Evolutionary conservation across 1,140 invertebrate genomes (phyloP), one percentile per base, ranked within the genome.

Genomic region (Globodera rostochiensis): DNA sequence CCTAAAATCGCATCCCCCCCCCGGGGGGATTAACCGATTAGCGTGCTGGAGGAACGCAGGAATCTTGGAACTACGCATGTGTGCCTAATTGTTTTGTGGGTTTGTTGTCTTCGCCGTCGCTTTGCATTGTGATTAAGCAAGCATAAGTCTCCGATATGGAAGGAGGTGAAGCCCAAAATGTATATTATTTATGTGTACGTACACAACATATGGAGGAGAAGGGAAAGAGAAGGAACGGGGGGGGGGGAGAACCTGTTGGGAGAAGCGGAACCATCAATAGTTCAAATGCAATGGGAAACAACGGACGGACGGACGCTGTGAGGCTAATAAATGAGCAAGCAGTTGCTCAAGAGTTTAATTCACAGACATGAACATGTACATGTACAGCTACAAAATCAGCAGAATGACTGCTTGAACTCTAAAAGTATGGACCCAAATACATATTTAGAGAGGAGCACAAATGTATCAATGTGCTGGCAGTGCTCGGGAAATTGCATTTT

Each of bases 241-340:
- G 50, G 50, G 50, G 11, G 57, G 57, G 57, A 19, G 57, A 60
- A 60, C 57, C 57, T 60, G 57, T 60, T 60, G 57, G 57, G 57
- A 60, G 15, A 60, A 60, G 57, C 57, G 57, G 57, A 60, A 60
- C 57, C 57, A 60, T 60, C 57, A 60, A 60, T 60, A 60, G 57
- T 60, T 60, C 13, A 60, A 19, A 19, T 19, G 57, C 13, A 60
- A 19, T 19, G 57, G 15, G 57, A 19, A 15, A 60, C 11, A 60
- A 19, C 45, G 69, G 11, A 73, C 45, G n/a, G 8, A 45, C 45
- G 70, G 50, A 75, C 71, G 19, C 11, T 73, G 57, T 15, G 11
- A 1, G 74, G 71, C 49, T 19, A 53, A 73, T 53, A 73, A 47
- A 79, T 60, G 57, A 60, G 57, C 57, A 60, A 60, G 57, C 57